A percentile compares a stretch with the other conserved stretches of the same genome.
Conservation (phyloP, 2,113 vertebrate species). For the Gulo gulo region DNA sequence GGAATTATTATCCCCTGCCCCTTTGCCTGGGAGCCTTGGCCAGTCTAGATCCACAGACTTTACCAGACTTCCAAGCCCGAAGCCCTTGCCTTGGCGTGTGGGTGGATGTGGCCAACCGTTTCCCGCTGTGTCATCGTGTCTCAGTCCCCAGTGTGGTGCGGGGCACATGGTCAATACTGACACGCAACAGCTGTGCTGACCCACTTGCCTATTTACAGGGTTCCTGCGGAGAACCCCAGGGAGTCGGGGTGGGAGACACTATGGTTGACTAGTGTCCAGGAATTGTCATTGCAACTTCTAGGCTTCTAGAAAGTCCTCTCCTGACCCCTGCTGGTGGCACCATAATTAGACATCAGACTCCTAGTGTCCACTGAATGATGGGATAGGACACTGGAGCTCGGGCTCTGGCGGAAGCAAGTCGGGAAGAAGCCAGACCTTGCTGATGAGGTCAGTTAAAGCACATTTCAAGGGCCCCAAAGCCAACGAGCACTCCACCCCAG, state of each 20-base stretch:
- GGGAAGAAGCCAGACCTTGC: not conserved
- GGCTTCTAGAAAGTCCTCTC: constrained; percentile 23
- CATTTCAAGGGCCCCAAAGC: not conserved
- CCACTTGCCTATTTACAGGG: not conserved
- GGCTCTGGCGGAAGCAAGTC: not conserved
- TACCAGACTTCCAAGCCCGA: not conserved
- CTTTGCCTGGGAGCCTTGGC: not conserved
- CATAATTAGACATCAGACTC: not conserved
- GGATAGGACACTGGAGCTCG: not conserved
- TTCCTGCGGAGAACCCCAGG: not conserved
- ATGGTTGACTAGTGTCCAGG: not conserved
- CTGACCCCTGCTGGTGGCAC: not conserved
- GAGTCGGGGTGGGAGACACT: not conserved
- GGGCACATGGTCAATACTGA: rapidly evolving
- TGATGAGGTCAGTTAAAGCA: not conserved
- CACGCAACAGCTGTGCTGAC: not conserved
- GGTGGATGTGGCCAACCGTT: constrained; percentile 1
- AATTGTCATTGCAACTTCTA: not conserved
- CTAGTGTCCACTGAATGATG: rapidly evolving
- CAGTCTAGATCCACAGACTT: not conserved
- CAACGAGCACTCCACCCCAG: too few relatives aligned
- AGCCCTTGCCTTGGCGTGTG: not conserved
- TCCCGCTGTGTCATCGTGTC: rapidly evolving
- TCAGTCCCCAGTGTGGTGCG: not conserved
- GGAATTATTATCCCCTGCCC: not conserved